Evolutionary conservation across 2,888 invertebrate species (phyloP).

Genomic region (Temnothorax ravouxi): DNA sequence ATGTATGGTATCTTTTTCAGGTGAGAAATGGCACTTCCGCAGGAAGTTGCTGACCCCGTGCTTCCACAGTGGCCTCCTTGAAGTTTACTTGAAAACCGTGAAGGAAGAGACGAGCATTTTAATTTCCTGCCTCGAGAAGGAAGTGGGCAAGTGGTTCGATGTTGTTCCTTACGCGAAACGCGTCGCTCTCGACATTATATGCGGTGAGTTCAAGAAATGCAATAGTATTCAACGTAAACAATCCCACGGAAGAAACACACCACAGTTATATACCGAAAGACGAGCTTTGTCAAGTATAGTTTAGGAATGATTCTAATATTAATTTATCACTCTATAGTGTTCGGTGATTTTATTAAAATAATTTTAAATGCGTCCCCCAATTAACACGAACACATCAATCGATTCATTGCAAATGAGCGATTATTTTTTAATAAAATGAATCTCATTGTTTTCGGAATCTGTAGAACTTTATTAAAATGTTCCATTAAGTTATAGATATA

Average conservation of each 20-base stretch:
- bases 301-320: not conserved
- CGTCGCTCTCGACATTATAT: conserved; percentile 84
- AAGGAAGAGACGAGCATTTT: conserved; percentile 78
- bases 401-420: not conserved
- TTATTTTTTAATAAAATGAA: conserved; percentile 6
- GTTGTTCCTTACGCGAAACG: conserved; percentile 84
- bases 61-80: conserved; percentile 82
- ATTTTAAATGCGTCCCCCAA: not conserved
- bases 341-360: not conserved
- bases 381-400: not conserved
- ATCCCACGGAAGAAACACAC: not conserved
- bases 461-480: not conserved
- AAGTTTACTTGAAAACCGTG: conserved; percentile 78
- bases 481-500: not conserved
- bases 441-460: not conserved
- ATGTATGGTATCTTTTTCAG: conserved; percentile 68
- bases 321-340: not conserved
- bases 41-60: conserved; percentile 84
- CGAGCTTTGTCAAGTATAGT: not conserved
- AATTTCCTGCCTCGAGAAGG: conserved; percentile 78
- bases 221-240: not conserved
- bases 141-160: conserved; percentile 81
- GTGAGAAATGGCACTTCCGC: conserved; percentile 81
- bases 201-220: conserved; percentile 76
- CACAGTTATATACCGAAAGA: not conserved